phyloP scores from a whole-genome alignment of 1,140 invertebrate genomes.

The Drosophila ogumai region DNA sequence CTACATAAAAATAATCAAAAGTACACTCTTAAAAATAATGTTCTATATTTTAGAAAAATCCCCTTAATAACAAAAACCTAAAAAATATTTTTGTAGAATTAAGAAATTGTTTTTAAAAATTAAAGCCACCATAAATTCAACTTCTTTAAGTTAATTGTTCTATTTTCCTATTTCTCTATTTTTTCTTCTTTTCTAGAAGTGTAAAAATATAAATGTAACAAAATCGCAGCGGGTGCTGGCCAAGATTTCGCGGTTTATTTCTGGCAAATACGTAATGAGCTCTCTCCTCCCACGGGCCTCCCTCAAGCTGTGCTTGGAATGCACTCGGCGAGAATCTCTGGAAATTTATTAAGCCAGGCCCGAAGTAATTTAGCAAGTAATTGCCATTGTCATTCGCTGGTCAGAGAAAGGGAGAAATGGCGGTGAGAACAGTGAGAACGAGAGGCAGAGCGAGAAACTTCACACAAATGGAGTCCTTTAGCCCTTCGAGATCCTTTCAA shows the following conservation, averaged over 20 bases:
- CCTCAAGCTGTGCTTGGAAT: slow-evolving; percentile 11
- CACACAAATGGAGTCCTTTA: slow-evolving; percentile 7
- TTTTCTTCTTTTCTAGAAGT: background rate
- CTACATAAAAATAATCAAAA: slow-evolving; percentile 44
- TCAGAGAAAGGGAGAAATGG: background rate
- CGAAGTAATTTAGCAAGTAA: slow-evolving; percentile 24
- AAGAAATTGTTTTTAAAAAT: too few species aligned
- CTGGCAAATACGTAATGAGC: slow-evolving; percentile 5
- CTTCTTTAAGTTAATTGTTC: too few species aligned
- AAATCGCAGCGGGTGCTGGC: slow-evolving; percentile 14
- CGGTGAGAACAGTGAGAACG: background rate
- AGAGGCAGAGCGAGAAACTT: background rate
- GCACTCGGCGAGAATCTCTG: background rate
- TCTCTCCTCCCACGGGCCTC: background rate
- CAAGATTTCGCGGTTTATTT: background rate
- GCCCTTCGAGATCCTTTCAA: slow-evolving; percentile 11
- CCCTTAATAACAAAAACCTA: too few species aligned
- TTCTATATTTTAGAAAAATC: too few species aligned
- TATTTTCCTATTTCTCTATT: too few species aligned
- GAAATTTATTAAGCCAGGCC: slow-evolving; percentile 16
- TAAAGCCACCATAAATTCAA: too few species aligned
- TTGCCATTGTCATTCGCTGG: slow-evolving; percentile 17
- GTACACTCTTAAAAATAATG: too few species aligned
- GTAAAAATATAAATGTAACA: slow-evolving; percentile 25
- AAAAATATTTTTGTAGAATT: too few species aligned